These are phyloP conservation scores for Sarcophilus harrisii DNA, from an alignment of 2,797 vertebrate genomes.

Conservation along the genomic window DNA sequence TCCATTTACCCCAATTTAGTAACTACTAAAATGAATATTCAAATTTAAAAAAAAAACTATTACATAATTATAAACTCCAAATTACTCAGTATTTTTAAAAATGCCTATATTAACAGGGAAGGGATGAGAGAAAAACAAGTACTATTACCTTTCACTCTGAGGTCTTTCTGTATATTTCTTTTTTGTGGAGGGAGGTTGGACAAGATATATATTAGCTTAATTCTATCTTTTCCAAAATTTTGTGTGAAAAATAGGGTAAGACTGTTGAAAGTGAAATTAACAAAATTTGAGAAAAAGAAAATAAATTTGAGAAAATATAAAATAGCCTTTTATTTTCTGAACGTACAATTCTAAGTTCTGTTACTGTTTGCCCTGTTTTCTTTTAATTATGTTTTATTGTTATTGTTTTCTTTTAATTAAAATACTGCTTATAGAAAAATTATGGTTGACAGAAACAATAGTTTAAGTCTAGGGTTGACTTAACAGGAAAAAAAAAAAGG, in stretches of 20 bases:
- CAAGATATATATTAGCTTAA: constrained; percentile 26
- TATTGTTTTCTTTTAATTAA: neutral
- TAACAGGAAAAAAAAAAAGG: constrained; percentile 26
- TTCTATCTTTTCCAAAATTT: constrained; percentile 32
- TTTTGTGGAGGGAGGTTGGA: neutral
- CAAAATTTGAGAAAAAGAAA: constrained; percentile 42
- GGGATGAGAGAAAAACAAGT: neutral
- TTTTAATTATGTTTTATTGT: too few relatives aligned
- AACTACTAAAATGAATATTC: neutral
- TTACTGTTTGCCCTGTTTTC: neutral
- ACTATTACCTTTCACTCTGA: neutral
- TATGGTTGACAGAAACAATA: constrained; percentile 29
- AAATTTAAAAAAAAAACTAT: neutral
- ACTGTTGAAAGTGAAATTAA: constrained; percentile 10
- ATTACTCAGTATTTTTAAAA: neutral
- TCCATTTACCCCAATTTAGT: neutral
- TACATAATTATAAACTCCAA: neutral
- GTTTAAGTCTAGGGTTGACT: neutral
- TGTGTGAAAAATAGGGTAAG: constrained; percentile 11
- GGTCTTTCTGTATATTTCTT: neutral
- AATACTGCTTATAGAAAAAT: neutral
- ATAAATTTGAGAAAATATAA: too few relatives aligned
- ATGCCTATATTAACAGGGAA: neutral
- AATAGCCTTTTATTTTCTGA: neutral
- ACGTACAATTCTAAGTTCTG: constrained; percentile 34